Base-by-base conservation (phyloP, 2,797 vertebrate species). In the Malurus leucopterus region DNA sequence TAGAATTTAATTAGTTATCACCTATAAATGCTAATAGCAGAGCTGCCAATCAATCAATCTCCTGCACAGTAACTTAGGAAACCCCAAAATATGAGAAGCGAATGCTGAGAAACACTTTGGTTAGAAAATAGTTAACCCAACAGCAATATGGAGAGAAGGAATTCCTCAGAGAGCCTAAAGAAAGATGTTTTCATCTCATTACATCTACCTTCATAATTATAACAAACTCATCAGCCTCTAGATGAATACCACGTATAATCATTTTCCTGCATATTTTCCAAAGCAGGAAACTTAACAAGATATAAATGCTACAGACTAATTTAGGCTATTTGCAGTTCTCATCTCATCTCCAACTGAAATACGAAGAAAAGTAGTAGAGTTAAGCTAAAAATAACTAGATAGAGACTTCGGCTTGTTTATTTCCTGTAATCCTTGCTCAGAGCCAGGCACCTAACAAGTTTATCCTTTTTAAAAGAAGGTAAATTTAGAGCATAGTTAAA, bases 141-240 rank as follows among this genome's bases (percentile, higher is more conserved):
- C 77, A 95, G 92, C 93, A 95, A 80, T 67, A 86, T 47, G 69
- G 92, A 95, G 92, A 94, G 93, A 95, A 96, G 95, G 94, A 96
- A 96, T 93, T 94, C 97, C 96, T 96, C 75, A 6, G 95, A 95
- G 96, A 95, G 90, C 87, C 92, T 94, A 17, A 92, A 95, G 95
- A 97, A 95, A 96, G 95, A 95, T 97, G 96, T 97, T 97, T 97
- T 97, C 96, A 95, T 97, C 97, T 97, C 97, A 97, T 97, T 97
- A 97, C 95, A 94, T 96, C 95, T 97, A 97, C 96, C 96, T 97
- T 96, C 96, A 82, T 98, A 98, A 98, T 98, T 97, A 97, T 86
- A 96, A 97, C 95, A 97, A 96, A 97, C 97, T 98, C 97, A 97
- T 98, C 97, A 98, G 95, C 85, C 93, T 94, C 68, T 88, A 96